A percentile compares a stretch with the other conserved stretches of the same genome.
phyloP scores from a whole-genome alignment of 2,888 invertebrate genomes.

The Diplazon laetatorius region DNA sequence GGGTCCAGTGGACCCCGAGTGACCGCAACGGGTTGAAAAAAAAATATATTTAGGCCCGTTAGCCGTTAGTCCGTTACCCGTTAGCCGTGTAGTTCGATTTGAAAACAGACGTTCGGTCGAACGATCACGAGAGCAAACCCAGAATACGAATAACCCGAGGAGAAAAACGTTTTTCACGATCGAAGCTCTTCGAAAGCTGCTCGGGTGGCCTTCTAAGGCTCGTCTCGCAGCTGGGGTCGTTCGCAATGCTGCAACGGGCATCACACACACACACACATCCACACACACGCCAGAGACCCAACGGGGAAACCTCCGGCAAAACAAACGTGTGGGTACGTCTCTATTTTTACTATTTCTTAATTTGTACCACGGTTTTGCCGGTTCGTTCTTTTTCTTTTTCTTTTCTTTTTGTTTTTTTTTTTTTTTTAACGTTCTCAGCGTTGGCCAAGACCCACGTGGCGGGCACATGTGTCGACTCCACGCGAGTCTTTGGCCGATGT shows the following conservation, averaged over 20 bases:
- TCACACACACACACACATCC: too few relatives aligned
- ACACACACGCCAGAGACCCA: slow-evolving; percentile 51
- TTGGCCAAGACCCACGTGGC: slow-evolving; percentile 61
- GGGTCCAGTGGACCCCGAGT: too few relatives aligned
- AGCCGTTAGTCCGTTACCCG: slow-evolving; percentile 4
- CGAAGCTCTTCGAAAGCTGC: slow-evolving; percentile 51
- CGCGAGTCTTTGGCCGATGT: background rate
- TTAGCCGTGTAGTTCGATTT: slow-evolving; percentile 17
- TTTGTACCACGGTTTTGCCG: slow-evolving; percentile 70
- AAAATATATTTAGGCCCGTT: background rate
- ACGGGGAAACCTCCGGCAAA: slow-evolving; percentile 54
- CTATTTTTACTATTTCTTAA: slow-evolving; percentile 77
- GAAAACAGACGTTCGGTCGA: slow-evolving; percentile 28
- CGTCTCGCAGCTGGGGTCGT: slow-evolving; percentile 68
- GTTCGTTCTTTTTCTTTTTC: slow-evolving; percentile 62
- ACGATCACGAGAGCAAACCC: slow-evolving; percentile 14
- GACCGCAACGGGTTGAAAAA: background rate
- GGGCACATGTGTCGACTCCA: slow-evolving; percentile 49
- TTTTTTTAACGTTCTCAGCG: slow-evolving; percentile 58
- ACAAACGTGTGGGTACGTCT: slow-evolving; percentile 50
- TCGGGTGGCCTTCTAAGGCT: slow-evolving; percentile 74
- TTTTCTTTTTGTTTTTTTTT: too few relatives aligned
- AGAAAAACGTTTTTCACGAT: slow-evolving; percentile 8
- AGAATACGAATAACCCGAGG: slow-evolving; percentile 10
- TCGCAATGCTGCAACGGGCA: slow-evolving; percentile 53